A percentile compares a stretch with the other conserved stretches of the same genome.
Conservation (phyloP, 1,140 invertebrate genomes). For the Antheraea pernyi region DNA sequence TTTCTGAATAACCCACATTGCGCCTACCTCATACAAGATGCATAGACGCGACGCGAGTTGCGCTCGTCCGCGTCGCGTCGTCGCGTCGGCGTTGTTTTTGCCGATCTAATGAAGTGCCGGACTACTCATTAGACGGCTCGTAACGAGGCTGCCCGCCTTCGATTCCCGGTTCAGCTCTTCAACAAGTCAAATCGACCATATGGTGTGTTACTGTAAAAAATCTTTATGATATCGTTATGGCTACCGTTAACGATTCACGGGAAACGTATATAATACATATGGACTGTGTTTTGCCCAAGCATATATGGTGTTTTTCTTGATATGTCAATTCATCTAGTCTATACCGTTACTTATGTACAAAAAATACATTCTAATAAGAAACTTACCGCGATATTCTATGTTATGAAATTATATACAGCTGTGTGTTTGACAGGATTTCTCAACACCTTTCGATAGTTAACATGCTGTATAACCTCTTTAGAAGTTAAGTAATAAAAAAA, state of each 20-base stretch:
- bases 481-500: too few relatives aligned
- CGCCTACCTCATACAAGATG: constrained; percentile 62
- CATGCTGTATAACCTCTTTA: too few relatives aligned
- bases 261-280: background rate
- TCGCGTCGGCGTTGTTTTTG: constrained; percentile 27
- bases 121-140: constrained; percentile 29
- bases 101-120: constrained; percentile 37
- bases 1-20: constrained; percentile 29
- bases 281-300: too few relatives aligned
- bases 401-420: too few relatives aligned
- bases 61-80: constrained; percentile 17
- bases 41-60: constrained; percentile 38
- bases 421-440: too few relatives aligned
- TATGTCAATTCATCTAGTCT: background rate
- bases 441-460: too few relatives aligned
- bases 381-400: background rate
- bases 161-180: constrained; percentile 19
- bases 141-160: constrained; percentile 33
- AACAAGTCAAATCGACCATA: constrained; percentile 14
- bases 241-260: background rate
- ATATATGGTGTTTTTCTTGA: background rate
- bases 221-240: constrained; percentile 8
- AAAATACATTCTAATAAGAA: background rate
- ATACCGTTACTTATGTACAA: background rate
- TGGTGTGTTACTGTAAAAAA: constrained; percentile 8